Conservation (phyloP, 2,888 invertebrate species). For the Branchinecta sandiegonensis region DNA sequence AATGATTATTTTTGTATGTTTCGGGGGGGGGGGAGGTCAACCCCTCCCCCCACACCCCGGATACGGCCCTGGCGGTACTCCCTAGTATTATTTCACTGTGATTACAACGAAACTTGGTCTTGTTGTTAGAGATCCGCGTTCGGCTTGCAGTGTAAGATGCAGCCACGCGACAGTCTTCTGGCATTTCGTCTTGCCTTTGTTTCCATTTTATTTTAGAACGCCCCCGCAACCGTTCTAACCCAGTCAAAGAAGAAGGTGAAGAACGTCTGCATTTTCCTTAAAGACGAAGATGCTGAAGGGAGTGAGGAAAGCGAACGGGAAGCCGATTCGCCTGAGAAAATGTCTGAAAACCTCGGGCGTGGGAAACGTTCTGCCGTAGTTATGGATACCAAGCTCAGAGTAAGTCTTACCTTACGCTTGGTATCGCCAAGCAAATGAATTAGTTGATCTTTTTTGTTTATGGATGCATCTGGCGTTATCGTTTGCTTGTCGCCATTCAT, state of each 20-base stretch:
- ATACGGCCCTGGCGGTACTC: no score
- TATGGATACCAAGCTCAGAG: slow-evolving; percentile 75
- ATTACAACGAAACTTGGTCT: no score
- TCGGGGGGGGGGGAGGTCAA: no score
- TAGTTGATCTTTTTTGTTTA: background rate
- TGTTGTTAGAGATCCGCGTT: no score
- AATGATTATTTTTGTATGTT: no score
- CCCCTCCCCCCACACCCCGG: no score
- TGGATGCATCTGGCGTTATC: background rate
- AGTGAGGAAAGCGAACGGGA: slow-evolving; percentile 49
- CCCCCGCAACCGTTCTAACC: slow-evolving; percentile 71
- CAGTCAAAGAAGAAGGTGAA: slow-evolving; percentile 87
- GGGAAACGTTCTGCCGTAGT: slow-evolving; percentile 71
- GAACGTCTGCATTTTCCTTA: slow-evolving; percentile 85
- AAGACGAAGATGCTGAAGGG: slow-evolving; percentile 72
- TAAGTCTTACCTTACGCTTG: slow-evolving; percentile 29
- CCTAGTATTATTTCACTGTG: no score
- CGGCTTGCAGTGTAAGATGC: no score
- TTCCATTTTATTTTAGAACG: slow-evolving; percentile 36
- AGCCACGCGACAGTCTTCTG: no score
- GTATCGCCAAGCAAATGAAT: no score
- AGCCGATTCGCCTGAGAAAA: slow-evolving; percentile 35
- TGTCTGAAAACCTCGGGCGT: slow-evolving; percentile 49
- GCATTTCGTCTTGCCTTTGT: no score
- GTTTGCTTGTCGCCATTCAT: background rate